Evolutionary conservation across 2,888 invertebrate genomes (phyloP).

Genomic region (Lasioglossum morio): DNA sequence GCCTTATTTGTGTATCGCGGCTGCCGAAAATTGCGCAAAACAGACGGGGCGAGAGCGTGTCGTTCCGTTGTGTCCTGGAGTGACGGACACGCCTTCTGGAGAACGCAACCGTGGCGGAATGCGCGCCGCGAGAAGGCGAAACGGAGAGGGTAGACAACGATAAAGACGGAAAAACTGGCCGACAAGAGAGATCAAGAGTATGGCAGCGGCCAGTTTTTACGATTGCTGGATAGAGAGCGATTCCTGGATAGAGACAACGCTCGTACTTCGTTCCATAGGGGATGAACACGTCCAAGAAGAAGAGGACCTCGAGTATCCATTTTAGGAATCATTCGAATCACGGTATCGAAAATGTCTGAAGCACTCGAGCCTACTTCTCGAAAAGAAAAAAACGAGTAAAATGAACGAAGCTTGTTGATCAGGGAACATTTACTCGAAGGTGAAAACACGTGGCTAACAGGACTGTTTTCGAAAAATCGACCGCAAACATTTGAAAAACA

Average conservation of each 20-base stretch:
- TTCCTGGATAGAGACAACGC: conserved; percentile 6
- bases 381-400: background rate
- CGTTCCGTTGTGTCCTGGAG: conserved; percentile 22
- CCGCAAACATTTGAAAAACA: background rate
- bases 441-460: background rate
- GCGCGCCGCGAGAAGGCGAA: conserved; percentile 27
- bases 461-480: background rate
- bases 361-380: background rate
- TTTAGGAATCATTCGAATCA: background rate
- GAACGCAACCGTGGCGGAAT: conserved; percentile 61
- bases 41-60: conserved; percentile 12
- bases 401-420: background rate
- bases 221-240: conserved; percentile 20
- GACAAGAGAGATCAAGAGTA: conserved; percentile 32
- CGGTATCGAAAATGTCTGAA: background rate
- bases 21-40: conserved; percentile 29
- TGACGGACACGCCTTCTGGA: conserved; percentile 59
- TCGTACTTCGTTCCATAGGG: background rate
- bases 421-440: background rate
- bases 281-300: background rate
- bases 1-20: conserved; percentile 8
- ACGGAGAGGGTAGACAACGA: conserved; percentile 40
- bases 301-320: background rate
- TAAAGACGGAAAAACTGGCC: conserved; percentile 45
- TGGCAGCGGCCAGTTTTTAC: conserved; percentile 63